phyloP scores from a whole-genome alignment of 2,113 vertebrate species.

The Equus quagga region DNA sequence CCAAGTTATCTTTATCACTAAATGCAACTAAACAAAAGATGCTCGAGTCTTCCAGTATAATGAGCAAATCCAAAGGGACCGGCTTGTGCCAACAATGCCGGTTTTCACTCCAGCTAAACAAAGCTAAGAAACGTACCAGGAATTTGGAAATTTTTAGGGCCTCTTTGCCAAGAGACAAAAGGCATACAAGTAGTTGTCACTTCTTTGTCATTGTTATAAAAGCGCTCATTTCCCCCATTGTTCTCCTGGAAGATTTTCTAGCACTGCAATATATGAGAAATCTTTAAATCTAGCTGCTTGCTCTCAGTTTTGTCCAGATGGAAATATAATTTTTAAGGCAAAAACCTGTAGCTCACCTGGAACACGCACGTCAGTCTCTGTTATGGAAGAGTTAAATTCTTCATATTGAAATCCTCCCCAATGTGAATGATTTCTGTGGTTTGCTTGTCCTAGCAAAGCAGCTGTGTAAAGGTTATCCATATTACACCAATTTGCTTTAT shows the following conservation, averaged over 20 bases:
- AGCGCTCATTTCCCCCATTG: constrained; percentile 58
- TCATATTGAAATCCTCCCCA: constrained; percentile 79
- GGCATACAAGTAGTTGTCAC: constrained; percentile 58
- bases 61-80: constrained; percentile 63
- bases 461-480: constrained; percentile 82
- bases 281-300: constrained; percentile 50
- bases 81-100: not conserved
- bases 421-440: constrained; percentile 75
- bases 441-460: constrained; percentile 76
- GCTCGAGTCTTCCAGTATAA: constrained; percentile 70
- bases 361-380: constrained; percentile 76
- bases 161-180: constrained; percentile 71
- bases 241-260: constrained; percentile 57
- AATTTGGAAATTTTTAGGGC: constrained; percentile 69
- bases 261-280: constrained; percentile 42
- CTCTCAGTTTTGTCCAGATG: constrained; percentile 64
- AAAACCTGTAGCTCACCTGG: constrained; percentile 71
- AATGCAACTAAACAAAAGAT: constrained; percentile 72
- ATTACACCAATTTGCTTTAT: constrained; percentile 83
- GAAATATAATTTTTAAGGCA: constrained; percentile 77
- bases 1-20: constrained; percentile 72
- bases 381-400: constrained; percentile 80
- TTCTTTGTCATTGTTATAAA: constrained; percentile 70
- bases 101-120: constrained; percentile 67
- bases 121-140: constrained; percentile 12